Percentiles rank a stretch among this genome's conserved stretches.
These are phyloP conservation scores for Oryctolagus cuniculus DNA, from an alignment of 2,113 vertebrate genomes.

Conservation along the genomic window mOryCun1.1 NC_091447.1:60120001-60120500, in stretches of 20 bases:
- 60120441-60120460: no score
- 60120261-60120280: no score
- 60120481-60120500: no score
- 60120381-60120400: no score
- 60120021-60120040: slow-evolving; percentile 93
- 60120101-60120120: slow-evolving; percentile 93
- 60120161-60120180: slow-evolving; percentile 95
- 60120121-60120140: slow-evolving; percentile 94
- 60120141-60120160: slow-evolving; percentile 93
- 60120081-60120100: slow-evolving; percentile 95
- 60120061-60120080: slow-evolving; percentile 94
- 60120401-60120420: no score
- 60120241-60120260: not conserved
- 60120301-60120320: no score
- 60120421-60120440: no score
- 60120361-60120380: no score
- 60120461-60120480: no score
- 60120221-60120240: not conserved
- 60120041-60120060: slow-evolving; percentile 92
- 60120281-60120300: not conserved
- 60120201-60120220: not conserved
- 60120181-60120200: accelerated
- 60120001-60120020: slow-evolving; percentile 91
- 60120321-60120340: no score
- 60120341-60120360: no score